A percentile compares a stretch with the other conserved stretches of the same genome.
These are phyloP conservation scores for Fopius arisanus DNA, from an alignment of 1,140 invertebrate species.

Conservation along the genomic window DNA sequence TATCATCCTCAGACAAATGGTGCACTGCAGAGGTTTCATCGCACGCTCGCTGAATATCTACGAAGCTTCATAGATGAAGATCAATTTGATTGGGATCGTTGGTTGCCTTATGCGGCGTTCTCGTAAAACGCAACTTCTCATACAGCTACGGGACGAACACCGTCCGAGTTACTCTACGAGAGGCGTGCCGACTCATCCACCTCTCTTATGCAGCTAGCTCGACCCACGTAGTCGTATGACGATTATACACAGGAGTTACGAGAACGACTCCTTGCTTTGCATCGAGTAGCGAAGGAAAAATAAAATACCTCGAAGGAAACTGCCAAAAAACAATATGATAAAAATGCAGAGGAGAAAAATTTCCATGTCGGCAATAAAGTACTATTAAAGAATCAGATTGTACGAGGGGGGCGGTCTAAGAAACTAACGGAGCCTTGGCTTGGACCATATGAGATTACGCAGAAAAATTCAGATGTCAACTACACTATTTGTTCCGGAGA, in stretches of 20 bases:
- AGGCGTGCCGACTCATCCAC: no score
- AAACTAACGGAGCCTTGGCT: background rate
- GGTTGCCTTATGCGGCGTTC: no score
- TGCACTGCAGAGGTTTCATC: no score
- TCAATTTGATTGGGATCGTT: no score
- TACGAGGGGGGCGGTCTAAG: background rate
- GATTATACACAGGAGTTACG: background rate
- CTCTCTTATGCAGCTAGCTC: background rate
- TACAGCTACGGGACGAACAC: no score
- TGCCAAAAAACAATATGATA: constrained; percentile 22
- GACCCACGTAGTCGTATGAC: background rate
- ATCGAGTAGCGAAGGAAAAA: background rate
- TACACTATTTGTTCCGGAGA: background rate
- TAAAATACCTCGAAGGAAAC: background rate
- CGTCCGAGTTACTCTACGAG: no score
- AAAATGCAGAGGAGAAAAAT: background rate
- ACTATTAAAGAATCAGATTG: no score
- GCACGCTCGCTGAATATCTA: no score
- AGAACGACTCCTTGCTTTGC: background rate
- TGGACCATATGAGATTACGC: background rate
- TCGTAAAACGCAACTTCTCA: no score
- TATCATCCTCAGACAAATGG: constrained; percentile 43
- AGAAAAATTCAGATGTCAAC: background rate
- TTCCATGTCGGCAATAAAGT: background rate
- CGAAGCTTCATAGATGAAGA: no score